These are phyloP conservation scores for Scortum barcoo DNA, from an alignment of 2,113 vertebrate genomes.

Conservation along the genomic window DNA sequence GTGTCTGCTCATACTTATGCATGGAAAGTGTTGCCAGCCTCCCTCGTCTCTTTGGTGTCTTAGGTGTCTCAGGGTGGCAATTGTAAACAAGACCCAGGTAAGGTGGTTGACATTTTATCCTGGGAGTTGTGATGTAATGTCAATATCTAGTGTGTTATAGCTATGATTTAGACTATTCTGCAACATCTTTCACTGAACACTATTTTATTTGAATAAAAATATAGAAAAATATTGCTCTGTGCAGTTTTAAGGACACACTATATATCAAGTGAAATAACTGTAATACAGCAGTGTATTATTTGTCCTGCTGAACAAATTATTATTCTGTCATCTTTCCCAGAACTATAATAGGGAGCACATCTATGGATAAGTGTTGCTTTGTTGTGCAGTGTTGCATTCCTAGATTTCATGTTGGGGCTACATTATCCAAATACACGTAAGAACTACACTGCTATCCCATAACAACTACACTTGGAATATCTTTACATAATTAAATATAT, in stretches of 20 bases:
- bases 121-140: no score
- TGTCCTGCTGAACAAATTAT: background rate
- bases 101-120: no score
- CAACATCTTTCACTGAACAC: background rate
- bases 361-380: background rate
- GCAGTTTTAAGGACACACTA: background rate
- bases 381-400: background rate
- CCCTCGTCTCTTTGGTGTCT: no score
- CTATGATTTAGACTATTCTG: no score
- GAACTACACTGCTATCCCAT: background rate
- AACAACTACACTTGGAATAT: background rate
- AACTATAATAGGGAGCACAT: background rate
- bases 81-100: no score
- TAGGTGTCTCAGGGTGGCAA: no score
- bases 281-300: background rate
- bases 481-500: constrained; percentile 14
- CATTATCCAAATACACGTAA: background rate
- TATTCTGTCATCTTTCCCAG: background rate
- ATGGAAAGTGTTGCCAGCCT: no score
- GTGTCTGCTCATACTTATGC: no score
- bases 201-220: background rate
- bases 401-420: background rate
- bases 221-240: no score
- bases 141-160: no score
- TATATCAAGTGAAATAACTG: background rate